Evolutionary conservation across 2,888 invertebrate species (phyloP), one percentile per base, ranked within the genome.

Genomic region (Coenonympha glycerion): DNA sequence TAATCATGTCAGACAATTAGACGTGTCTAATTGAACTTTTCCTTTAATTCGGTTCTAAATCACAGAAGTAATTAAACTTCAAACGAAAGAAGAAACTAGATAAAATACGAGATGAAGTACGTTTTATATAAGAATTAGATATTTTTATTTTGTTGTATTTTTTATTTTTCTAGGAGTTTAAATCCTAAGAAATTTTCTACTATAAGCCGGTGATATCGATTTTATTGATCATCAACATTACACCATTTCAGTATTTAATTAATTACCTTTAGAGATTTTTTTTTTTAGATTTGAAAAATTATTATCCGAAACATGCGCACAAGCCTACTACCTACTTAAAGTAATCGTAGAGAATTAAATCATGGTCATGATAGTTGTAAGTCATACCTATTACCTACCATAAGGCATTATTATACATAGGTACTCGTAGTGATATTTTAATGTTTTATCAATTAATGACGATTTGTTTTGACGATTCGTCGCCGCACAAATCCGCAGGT

Each of bases 401-500:
- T 8, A 16, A 16, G 13, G 13, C 37, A 22, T 22, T 19, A 22
- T 21, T 37, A n/a, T n/a, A 6, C 4, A 1, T 18, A 13, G 11
- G 21, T 26, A 26, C n/a, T n/a, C 9, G 11, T n/a, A 28, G 28
- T 9, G 30, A 30, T 11, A 30, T 30, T 24, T 11, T 31, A 16
- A 22, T 37, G 47, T 1, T 30, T 30, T 30, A 28, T 24, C 24
- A 49, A 28, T 40, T 36, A 45, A 37, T 39, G 39, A 30, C 45
- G 21, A 37, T 41, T 36, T 16, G 31, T 45, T 56, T 48, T 33
- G 34, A 48, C 48, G 39, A 22, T 40, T 24, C 11, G 24, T 33
- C 66, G 70, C 81, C 71, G 79, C 79, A 80, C 82, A 80, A 71
- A 65, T 52, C 66, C 68, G 68, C 81, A 82, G 84, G 84, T 80